Evolutionary conservation across 2,113 vertebrate genomes (phyloP).

Genomic region (Nannobrachium achirus): DNA sequence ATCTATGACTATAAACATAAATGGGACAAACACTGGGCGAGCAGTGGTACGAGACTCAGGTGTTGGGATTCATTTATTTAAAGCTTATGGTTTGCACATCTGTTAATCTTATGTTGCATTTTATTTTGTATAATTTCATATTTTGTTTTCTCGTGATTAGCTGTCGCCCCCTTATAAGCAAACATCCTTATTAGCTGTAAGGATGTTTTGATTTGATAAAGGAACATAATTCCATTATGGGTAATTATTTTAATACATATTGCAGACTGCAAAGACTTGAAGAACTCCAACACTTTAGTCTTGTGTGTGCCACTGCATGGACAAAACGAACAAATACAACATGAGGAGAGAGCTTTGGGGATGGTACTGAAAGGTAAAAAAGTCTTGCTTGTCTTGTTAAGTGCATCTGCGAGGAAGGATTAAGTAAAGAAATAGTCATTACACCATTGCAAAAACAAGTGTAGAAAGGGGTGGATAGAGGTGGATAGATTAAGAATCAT

Average conservation of each 20-base stretch:
- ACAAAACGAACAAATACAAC: conserved; percentile 4
- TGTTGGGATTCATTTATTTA: conserved; percentile 20
- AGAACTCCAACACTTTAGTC: conserved; percentile 5
- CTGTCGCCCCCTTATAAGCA: too few species aligned
- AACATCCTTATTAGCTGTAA: too few species aligned
- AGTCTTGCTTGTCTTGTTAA: background rate
- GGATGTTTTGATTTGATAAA: background rate
- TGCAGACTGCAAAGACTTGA: background rate
- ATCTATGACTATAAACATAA: background rate
- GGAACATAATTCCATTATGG: too few species aligned
- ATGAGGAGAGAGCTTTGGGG: background rate
- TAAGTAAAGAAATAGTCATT: background rate
- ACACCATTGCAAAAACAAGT: background rate
- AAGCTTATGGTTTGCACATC: background rate
- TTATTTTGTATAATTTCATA: too few species aligned
- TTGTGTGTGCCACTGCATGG: background rate
- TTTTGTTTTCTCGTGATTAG: too few species aligned
- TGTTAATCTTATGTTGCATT: too few species aligned
- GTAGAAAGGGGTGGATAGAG: conserved; percentile 11
- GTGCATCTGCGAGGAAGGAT: background rate
- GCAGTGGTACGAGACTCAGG: conserved; percentile 27
- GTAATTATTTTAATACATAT: background rate
- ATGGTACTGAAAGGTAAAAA: background rate
- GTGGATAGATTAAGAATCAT: conserved; percentile 12
- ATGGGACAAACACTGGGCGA: conserved; percentile 1